Evolutionary conservation across 2,888 invertebrate genomes (phyloP).

Genomic region (Galeruca laticollis): DNA sequence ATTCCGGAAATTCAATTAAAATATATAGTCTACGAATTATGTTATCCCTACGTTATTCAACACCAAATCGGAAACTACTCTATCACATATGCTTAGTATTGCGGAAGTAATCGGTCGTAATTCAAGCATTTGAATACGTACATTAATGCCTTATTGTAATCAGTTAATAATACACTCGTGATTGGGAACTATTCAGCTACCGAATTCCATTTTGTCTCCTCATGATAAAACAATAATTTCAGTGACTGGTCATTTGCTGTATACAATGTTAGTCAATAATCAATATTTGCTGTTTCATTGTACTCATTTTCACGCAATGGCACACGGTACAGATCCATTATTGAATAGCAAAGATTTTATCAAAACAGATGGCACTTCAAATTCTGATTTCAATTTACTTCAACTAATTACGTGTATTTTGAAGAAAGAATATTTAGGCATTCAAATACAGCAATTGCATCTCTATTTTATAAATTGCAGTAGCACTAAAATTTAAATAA

Average conservation of each 20-base stretch:
- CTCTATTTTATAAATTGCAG: too few species aligned
- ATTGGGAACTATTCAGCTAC: conserved; percentile 17
- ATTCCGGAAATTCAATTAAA: too few species aligned
- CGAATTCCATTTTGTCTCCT: conserved; percentile 26
- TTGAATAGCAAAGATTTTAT: too few species aligned
- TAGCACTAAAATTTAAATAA: too few species aligned
- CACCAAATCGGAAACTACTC: not conserved
- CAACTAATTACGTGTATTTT: too few species aligned
- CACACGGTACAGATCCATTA: too few species aligned
- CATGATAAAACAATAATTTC: conserved; percentile 10
- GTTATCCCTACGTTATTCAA: not conserved
- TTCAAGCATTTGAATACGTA: conserved; percentile 26
- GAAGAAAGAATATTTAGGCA: too few species aligned
- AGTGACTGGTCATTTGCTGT: not conserved
- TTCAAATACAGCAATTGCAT: too few species aligned
- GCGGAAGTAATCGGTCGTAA: conserved; percentile 30
- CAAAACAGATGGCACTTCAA: too few species aligned
- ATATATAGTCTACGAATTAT: too few species aligned
- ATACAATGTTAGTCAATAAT: not conserved
- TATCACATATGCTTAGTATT: not conserved
- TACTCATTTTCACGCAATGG: too few species aligned
- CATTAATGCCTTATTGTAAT: conserved; percentile 24
- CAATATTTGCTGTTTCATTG: not conserved
- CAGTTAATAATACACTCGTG: conserved; percentile 9
- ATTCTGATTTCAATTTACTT: too few species aligned